Evolutionary conservation across 2,113 vertebrate genomes (phyloP), one percentile per base, ranked within the genome.

Genomic region (Notiomystis cincta): DNA sequence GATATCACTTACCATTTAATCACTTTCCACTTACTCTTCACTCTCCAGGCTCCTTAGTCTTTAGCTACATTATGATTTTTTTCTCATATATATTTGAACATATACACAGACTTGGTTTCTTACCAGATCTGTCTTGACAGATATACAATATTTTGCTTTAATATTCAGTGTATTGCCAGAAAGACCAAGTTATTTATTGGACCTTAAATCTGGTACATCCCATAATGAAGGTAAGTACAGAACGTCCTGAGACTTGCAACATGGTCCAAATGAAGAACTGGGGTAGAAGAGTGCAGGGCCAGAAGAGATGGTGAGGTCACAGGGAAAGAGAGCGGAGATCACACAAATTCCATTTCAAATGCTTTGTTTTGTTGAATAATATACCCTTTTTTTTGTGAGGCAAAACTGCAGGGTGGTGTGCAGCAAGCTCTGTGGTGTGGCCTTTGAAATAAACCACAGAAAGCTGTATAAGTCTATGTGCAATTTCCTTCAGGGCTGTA

Each of bases 1-100:
- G 91, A 96, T 95, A 95, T 92, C 81, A 93, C 88, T 96, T 97
- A 64, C 91, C 89, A 93, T 96, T 90, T 97, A 97, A 96, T 97
- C 56, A 96, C 57, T 87, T 96, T 91, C 73, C 84, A 97, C 89
- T 97, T 95, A 95, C 47, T 91, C 94, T 83, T 94, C 89, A 61
- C 70, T 96, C 91, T 96, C 37, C 82, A 79, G 48, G 53, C 38
- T 82, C 86, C 92, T 97, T 70, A 92, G 0, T 94, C 93, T 93
- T 90, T 71, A 67, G 80, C 30, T 80, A 65, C 87, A 90, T 84
- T 95, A 47, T 40, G 84, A 91, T 95, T 96, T 95, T 93, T 67
- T 44, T 57, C 5, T 0, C 84, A 51, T 75, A 76, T 72, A 71
- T 81, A 87, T 70, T 79, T 2, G 3, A 62, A 31, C 25, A 47